Evolutionary conservation across 2,797 vertebrate genomes (phyloP), one percentile per base, ranked within the genome.

Genomic region (Novumbra hubbsi): DNA sequence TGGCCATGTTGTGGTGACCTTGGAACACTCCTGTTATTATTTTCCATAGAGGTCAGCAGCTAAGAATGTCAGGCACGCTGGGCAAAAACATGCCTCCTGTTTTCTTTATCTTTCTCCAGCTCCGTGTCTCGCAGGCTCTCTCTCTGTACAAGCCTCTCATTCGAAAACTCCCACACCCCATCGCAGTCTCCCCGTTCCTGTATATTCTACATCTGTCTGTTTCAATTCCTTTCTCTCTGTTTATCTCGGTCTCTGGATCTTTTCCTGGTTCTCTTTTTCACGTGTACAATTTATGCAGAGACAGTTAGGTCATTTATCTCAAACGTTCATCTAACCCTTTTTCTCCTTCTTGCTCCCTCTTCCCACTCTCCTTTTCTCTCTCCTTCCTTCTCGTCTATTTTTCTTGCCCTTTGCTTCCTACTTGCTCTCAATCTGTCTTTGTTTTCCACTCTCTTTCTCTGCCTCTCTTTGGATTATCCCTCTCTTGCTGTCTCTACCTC

Each of bases 41-140:
- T 92, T 92, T 93, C 88, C 88, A 88, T 73, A 91, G 87, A 91
- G 92, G 89, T 93, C 91, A 92, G 85, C 88, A 84, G 87, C 87
- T 85, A 91, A 91, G 88, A 92, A 93, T 93, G 90, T 87, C 74
- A 87, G 85, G 87, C 89, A 93, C 81, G 90, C 87, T 78, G 57
- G 78, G 82, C 17, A 60, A 81, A 91, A 91, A 90, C 85, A 83
- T 78, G 76, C 70, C 76, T 91, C 85, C 87, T 77, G 77, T 79
- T 82, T 69, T 50, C 64, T 50, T 27, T 34, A 28, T 41, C 68
- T 66, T 52, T 34, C 5, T 12, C 14, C 72, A 11, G 45, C 68
- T 32, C 1, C 45, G 68, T 49, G 21, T 49, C 67, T 49, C 68
- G 15, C 41, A 5, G 19, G 0, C 41, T 7, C 41, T 16, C 65